phyloP scores from a whole-genome alignment of 1,140 invertebrate genomes.

The Steinernema khuongi region DNA sequence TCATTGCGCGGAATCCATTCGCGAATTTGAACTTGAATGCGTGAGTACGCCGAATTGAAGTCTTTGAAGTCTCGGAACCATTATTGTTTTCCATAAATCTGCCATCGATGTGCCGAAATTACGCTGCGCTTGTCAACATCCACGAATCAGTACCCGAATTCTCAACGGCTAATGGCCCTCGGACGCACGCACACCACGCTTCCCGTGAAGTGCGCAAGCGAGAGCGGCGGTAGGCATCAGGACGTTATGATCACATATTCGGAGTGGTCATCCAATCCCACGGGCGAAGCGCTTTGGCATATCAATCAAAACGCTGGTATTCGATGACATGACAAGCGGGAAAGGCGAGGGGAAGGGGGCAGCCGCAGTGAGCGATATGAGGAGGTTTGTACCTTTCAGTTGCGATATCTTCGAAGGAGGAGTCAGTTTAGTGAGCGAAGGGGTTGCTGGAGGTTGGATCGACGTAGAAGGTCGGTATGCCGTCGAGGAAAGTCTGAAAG shows the following conservation, averaged over 20 bases:
- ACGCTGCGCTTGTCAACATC: background rate
- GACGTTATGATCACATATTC: no score
- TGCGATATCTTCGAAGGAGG: conserved; percentile 12
- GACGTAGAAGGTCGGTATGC: conserved; percentile 1
- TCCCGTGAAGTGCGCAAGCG: background rate
- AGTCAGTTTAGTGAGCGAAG: conserved; percentile 1
- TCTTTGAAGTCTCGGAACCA: no score
- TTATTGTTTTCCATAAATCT: no score
- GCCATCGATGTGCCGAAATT: background rate
- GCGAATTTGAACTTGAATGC: no score
- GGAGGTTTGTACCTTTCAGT: background rate
- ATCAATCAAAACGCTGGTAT: conserved; percentile 15
- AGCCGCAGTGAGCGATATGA: background rate
- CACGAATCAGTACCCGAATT: background rate
- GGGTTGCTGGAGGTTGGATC: background rate
- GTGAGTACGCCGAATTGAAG: no score
- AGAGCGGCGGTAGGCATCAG: no score
- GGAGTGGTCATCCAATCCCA: no score
- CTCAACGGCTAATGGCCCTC: background rate
- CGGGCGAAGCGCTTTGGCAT: background rate
- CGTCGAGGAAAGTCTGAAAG: background rate
- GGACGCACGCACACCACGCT: background rate
- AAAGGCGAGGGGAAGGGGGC: background rate
- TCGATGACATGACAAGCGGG: background rate
- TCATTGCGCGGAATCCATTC: no score